Evolutionary conservation across 2,888 invertebrate species (phyloP).

Genomic region (Sympetrum striolatum): DNA sequence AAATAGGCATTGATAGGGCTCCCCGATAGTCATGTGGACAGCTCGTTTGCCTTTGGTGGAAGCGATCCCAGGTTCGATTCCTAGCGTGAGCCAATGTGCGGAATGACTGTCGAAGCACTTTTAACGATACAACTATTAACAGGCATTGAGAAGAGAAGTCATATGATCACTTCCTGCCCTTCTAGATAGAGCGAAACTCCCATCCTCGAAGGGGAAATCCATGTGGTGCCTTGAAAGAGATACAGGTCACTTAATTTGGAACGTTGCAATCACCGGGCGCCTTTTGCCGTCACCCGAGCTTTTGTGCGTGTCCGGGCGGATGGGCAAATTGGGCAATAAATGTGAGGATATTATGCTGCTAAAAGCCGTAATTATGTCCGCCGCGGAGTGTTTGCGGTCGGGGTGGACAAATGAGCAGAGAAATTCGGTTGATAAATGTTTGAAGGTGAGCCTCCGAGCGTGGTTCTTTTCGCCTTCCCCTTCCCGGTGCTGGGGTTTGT

Average conservation of each 20-base stretch:
- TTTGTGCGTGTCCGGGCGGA: background rate
- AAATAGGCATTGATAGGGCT: too few species aligned
- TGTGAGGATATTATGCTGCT: background rate
- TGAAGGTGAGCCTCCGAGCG: background rate
- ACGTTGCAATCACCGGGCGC: background rate
- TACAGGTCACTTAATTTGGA: background rate
- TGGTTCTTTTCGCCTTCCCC: background rate
- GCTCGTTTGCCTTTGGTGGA: too few species aligned
- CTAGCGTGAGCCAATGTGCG: too few species aligned
- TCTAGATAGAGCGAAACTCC: too few species aligned
- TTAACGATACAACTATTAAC: too few species aligned
- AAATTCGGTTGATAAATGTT: background rate
- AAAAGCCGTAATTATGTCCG: background rate
- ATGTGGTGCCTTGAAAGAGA: background rate
- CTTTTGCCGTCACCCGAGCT: background rate
- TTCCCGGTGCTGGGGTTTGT: background rate
- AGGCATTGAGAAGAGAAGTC: too few species aligned
- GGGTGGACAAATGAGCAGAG: background rate
- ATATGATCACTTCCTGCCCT: too few species aligned
- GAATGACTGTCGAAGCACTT: too few species aligned
- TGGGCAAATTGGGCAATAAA: background rate
- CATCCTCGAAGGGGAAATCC: too few species aligned
- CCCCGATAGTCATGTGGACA: too few species aligned
- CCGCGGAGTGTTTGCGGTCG: background rate
- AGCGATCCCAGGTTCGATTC: too few species aligned